phyloP scores from a whole-genome alignment of 1,140 invertebrate species.

The Drosophila insularis region DNA sequence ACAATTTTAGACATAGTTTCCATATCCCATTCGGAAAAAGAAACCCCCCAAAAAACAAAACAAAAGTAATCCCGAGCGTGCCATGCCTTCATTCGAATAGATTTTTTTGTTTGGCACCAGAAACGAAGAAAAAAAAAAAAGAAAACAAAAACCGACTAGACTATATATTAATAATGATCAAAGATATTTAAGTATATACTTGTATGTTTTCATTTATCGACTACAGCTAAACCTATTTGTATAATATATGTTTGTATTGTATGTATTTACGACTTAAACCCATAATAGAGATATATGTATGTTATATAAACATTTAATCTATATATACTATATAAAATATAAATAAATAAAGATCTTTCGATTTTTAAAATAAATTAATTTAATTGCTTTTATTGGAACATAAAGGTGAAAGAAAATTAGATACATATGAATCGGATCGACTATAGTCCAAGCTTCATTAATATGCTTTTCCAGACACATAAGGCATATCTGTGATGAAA shows the following conservation, averaged over 20 bases:
- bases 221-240: slow-evolving; percentile 24
- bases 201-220: slow-evolving; percentile 20
- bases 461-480: no score
- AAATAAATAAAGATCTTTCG: slow-evolving; percentile 8
- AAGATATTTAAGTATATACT: slow-evolving; percentile 62
- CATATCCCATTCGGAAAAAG: slow-evolving; percentile 37
- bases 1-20: slow-evolving; percentile 48
- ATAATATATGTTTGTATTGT: slow-evolving; percentile 17
- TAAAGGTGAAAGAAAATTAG: no score
- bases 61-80: slow-evolving; percentile 67
- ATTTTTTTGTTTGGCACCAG: slow-evolving; percentile 61
- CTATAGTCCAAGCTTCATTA: no score
- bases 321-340: neutral
- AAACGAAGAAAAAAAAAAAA: slow-evolving; percentile 27
- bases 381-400: neutral
- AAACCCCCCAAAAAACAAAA: slow-evolving; percentile 2
- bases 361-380: slow-evolving; percentile 1
- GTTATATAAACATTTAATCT: neutral
- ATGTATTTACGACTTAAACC: slow-evolving; percentile 47
- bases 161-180: slow-evolving; percentile 56
- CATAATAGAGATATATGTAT: slow-evolving; percentile 37
- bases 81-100: slow-evolving; percentile 70
- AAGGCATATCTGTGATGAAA: no score
- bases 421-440: no score
- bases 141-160: neutral